Evolutionary conservation across 2,888 invertebrate species (phyloP).

Genomic region (Phortica okadai): DNA sequence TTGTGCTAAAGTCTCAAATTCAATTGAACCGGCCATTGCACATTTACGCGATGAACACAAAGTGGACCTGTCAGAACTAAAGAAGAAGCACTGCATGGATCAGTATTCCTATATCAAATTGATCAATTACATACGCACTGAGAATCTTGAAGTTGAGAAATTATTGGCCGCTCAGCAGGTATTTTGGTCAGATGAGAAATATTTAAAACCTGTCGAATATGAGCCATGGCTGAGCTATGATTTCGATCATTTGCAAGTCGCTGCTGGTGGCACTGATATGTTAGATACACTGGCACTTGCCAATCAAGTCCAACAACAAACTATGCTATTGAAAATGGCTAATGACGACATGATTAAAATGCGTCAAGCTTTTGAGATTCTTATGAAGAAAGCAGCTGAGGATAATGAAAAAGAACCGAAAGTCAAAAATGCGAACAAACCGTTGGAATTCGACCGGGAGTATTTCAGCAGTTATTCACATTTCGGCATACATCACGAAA

Average conservation of each 20-base stretch:
- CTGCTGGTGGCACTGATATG: neutral
- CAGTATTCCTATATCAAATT: slow-evolving; percentile 89
- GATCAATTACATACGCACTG: slow-evolving; percentile 86
- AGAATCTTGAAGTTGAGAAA: slow-evolving; percentile 79
- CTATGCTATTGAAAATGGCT: slow-evolving; percentile 80
- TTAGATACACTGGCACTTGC: slow-evolving; percentile 71
- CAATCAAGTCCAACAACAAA: slow-evolving; percentile 78
- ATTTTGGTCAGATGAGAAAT: slow-evolving; percentile 86
- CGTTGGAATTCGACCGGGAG: slow-evolving; percentile 83
- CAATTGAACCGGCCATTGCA: slow-evolving; percentile 81
- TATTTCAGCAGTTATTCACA: slow-evolving; percentile 92
- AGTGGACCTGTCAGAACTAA: slow-evolving; percentile 82
- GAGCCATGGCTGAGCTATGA: slow-evolving; percentile 91
- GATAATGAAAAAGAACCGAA: neutral
- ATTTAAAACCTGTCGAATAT: slow-evolving; percentile 85
- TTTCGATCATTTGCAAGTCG: slow-evolving; percentile 49
- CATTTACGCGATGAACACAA: slow-evolving; percentile 83
- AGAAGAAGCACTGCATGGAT: slow-evolving; percentile 85
- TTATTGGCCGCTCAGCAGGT: slow-evolving; percentile 78
- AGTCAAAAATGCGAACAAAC: slow-evolving; percentile 74
- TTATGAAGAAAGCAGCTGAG: slow-evolving; percentile 27
- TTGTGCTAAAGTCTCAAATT: slow-evolving; percentile 81
- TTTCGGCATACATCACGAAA: slow-evolving; percentile 94
- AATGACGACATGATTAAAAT: slow-evolving; percentile 73
- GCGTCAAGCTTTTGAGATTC: slow-evolving; percentile 64